Evolutionary conservation across 2,888 invertebrate genomes (phyloP).

Genomic region (Campoplex capitator): DNA sequence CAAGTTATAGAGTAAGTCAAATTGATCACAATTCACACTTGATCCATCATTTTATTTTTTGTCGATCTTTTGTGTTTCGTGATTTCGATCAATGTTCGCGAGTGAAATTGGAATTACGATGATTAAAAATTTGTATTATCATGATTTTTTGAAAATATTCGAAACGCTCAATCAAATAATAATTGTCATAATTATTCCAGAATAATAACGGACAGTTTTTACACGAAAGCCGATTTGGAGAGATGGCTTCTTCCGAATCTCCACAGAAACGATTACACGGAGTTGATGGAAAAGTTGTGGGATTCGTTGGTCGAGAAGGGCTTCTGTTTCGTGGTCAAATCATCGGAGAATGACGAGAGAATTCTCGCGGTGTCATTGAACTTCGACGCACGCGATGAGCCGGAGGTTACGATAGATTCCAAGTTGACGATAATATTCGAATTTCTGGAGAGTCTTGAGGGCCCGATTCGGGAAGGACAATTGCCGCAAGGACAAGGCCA

Average conservation of each 20-base stretch:
- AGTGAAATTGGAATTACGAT: too few species aligned
- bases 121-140: neutral
- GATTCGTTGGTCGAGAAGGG: conserved; percentile 88
- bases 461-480: conserved; percentile 88
- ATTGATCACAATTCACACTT: neutral
- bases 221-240: conserved; percentile 94
- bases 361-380: conserved; percentile 91
- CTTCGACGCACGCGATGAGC: conserved; percentile 93
- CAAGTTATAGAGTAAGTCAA: conserved; percentile 89
- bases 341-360: conserved; percentile 85
- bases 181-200: conserved; percentile 84
- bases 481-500: conserved; percentile 89
- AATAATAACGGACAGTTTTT: conserved; percentile 94
- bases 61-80: neutral
- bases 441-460: conserved; percentile 92
- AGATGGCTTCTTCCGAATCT: conserved; percentile 91
- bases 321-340: conserved; percentile 90
- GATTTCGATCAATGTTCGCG: neutral
- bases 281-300: conserved; percentile 90
- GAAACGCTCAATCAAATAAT: neutral
- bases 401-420: conserved; percentile 89
- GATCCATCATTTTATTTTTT: neutral
- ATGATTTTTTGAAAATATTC: neutral
- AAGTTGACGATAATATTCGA: conserved; percentile 91
- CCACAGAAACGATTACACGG: conserved; percentile 88